These are phyloP conservation scores for Hypena proboscidalis DNA, from an alignment of 2,888 invertebrate genomes.

Conservation along the genomic window DNA sequence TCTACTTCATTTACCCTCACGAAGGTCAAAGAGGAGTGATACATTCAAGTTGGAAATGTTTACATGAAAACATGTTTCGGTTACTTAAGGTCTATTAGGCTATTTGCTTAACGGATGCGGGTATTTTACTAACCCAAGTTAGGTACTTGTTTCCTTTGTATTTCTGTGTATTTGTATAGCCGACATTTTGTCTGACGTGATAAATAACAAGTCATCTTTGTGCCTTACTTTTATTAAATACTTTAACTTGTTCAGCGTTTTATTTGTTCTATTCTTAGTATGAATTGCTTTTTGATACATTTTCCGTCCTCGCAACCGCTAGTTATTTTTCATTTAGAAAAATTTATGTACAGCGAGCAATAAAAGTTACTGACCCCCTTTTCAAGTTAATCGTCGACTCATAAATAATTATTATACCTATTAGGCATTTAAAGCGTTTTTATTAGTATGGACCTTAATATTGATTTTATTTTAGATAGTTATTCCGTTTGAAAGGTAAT, in stretches of 20 bases:
- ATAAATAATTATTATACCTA: no score
- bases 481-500: no score
- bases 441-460: not conserved
- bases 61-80: constrained; percentile 53
- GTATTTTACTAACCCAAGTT: constrained; percentile 40
- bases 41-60: constrained; percentile 35
- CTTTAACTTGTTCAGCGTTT: not conserved
- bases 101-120: constrained; percentile 46
- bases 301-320: no score
- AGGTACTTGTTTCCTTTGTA: constrained; percentile 32
- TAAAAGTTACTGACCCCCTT: no score
- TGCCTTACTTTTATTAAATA: constrained; percentile 3
- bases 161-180: constrained; percentile 20
- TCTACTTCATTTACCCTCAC: constrained; percentile 9
- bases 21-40: constrained; percentile 25
- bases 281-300: not conserved
- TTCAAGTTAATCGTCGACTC: no score
- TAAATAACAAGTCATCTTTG: constrained; percentile 18
- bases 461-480: no score
- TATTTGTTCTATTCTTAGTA: not conserved
- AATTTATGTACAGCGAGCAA: no score
- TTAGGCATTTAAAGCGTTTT: no score
- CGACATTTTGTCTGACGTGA: constrained; percentile 32
- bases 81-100: constrained; percentile 41
- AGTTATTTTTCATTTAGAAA: no score